These are phyloP conservation scores for Caenorhabditis brenneri DNA, from an alignment of 1,140 invertebrate genomes.

Conservation along the genomic window DNA sequence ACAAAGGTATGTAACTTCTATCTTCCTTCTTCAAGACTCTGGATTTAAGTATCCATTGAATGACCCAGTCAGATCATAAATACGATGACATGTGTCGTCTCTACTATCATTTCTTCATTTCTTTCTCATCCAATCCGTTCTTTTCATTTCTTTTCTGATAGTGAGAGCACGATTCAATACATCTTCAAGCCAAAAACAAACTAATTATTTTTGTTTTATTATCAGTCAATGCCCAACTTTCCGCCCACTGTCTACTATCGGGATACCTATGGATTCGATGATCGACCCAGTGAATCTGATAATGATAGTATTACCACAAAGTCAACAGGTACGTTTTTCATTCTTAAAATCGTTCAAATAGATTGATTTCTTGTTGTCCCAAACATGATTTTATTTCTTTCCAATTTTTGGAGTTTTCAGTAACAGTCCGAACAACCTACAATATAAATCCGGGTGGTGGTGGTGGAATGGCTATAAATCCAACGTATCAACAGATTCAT, in stretches of 20 bases:
- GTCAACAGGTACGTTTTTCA: conserved; percentile 60
- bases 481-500: conserved; percentile 41
- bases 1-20: conserved; percentile 36
- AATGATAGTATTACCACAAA: conserved; percentile 62
- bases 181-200: neutral
- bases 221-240: conserved; percentile 64
- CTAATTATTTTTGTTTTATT: neutral
- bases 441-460: conserved; percentile 60
- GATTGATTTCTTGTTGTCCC: too few species aligned
- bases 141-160: neutral
- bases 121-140: conserved; percentile 10
- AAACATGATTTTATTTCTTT: neutral
- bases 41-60: neutral
- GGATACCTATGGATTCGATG: conserved; percentile 66
- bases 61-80: neutral
- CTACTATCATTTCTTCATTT: neutral
- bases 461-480: conserved; percentile 15
- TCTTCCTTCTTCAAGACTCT: neutral
- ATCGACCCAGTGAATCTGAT: conserved; percentile 55
- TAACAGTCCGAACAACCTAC: conserved; percentile 61
- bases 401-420: neutral
- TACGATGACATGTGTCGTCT: conserved; percentile 41
- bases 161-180: neutral
- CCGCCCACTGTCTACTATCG: conserved; percentile 68
- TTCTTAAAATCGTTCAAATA: too few species aligned